Evolutionary conservation across 2,797 vertebrate species (phyloP).

Genomic region (Melanotaenia nigrans): DNA sequence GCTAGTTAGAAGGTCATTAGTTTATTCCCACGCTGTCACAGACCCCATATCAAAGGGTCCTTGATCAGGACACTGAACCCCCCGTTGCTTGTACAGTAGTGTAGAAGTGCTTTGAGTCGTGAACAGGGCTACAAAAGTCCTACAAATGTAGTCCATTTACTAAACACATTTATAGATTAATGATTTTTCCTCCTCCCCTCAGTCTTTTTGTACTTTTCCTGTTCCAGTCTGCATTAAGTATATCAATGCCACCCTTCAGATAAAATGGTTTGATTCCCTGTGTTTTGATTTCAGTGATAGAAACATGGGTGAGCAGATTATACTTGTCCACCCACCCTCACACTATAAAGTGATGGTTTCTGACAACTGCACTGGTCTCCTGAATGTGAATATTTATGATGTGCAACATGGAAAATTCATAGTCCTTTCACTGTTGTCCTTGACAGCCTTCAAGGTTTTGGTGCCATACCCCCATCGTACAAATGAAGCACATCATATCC

Average conservation of each 20-base stretch:
- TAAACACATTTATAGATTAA: too few species aligned
- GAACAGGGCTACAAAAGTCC: too few species aligned
- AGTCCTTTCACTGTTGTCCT: constrained; percentile 34
- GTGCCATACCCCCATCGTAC: constrained; percentile 13
- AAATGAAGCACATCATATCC: constrained; percentile 32
- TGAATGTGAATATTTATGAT: neutral
- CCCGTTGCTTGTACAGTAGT: too few species aligned
- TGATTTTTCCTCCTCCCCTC: too few species aligned
- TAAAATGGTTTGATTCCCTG: neutral
- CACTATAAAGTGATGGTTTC: neutral
- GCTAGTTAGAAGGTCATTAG: too few species aligned
- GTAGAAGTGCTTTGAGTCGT: too few species aligned
- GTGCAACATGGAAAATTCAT: constrained; percentile 55
- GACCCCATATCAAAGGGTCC: too few species aligned
- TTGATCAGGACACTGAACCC: too few species aligned
- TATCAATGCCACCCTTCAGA: neutral
- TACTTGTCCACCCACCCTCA: neutral
- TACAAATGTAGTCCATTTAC: too few species aligned
- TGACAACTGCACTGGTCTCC: neutral
- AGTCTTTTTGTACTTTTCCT: neutral
- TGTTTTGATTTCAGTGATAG: neutral
- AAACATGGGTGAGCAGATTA: neutral
- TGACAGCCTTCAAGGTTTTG: constrained; percentile 46
- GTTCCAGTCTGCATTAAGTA: too few species aligned
- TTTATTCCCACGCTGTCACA: too few species aligned